phyloP scores from a whole-genome alignment of 2,797 vertebrate genomes.

The Dendrocincla fuliginosa region DNA sequence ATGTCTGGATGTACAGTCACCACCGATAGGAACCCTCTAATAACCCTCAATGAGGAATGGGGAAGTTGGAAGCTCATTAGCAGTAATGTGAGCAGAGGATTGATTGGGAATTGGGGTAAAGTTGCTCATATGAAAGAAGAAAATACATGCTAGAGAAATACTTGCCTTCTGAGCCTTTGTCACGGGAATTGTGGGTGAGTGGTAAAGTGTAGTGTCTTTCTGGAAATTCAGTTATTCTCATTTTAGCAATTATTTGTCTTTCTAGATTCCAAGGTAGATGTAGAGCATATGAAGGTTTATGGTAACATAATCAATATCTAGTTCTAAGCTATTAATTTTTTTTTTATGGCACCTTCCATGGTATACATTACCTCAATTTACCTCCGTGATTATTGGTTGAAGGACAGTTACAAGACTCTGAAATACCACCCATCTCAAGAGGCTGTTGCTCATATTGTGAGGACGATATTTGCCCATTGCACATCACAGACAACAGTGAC shows the following conservation, averaged over 20 bases:
- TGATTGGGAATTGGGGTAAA: not conserved
- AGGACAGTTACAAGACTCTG: not conserved
- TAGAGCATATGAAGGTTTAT: not conserved
- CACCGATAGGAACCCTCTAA: not conserved
- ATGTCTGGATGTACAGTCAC: not conserved
- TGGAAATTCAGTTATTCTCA: not conserved
- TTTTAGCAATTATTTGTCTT: not conserved
- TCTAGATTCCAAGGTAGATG: not conserved
- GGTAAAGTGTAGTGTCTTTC: no score
- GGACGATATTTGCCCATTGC: not conserved
- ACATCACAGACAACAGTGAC: not conserved
- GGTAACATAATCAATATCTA: not conserved
- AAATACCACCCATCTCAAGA: not conserved
- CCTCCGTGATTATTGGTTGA: not conserved
- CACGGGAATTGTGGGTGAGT: not conserved
- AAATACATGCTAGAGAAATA: accelerated
- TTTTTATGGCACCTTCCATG: not conserved
- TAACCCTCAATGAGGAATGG: not conserved
- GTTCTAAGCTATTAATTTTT: not conserved
- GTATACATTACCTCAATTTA: not conserved
- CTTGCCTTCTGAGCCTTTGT: not conserved
- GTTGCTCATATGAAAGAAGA: not conserved
- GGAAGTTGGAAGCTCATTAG: not conserved
- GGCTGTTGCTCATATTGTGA: not conserved
- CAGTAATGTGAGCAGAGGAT: not conserved